Base-by-base conservation (phyloP, 2,113 vertebrate species). In the Ovis canadensis region DNA sequence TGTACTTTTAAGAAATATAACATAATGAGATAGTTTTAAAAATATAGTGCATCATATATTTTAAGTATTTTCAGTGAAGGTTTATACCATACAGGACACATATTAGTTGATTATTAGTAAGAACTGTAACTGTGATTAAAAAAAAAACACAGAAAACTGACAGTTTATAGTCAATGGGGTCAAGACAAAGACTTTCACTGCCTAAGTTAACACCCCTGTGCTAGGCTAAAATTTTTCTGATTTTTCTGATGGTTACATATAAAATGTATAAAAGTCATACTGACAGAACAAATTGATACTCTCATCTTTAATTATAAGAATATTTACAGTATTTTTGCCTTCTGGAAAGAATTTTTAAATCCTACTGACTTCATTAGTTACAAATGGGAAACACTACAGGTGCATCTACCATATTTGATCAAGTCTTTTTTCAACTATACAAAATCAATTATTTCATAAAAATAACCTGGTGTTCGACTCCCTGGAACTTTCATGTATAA, bases 401-500 rank as follows among this genome's bases (percentile, higher is more conserved):
- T 52, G 8, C 21, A 36, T 48, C 12, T 48, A 31, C 29, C 36
- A 78, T 6, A 55, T 60, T n/a, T 55, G 45, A 55, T 8, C 33
- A 77, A 77, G 9, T 52, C 71, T 74, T 71, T 82, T 43, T 27
- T 8, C 57, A 85, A 55, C 33, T 33, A 50, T 11, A 50, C 4
- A 90, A 89, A 13, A 10, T 64, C 19, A 43, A 27, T 48, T 80
- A 74, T 48, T 33, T 82, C 12, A 90, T 52, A 36, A 95, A 86
- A 93, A 78, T 97, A 78, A 99, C 99, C 99, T 99, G 99, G 99
- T 50, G 99, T 99, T 98, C 99, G 99, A 99, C 99, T 99, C 8
- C 99, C 99, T 74, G 99, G 99, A 64, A 99, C 99, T 98, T 99
- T 99, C 99, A 99, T 99, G 98, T 99, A 99, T 29, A 99, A 99